These are phyloP conservation scores for Halisarca cf. caerulea DNA, from an alignment of 37 sponge, comb jelly and placozoan genomes.

Conservation along the genomic window DNA sequence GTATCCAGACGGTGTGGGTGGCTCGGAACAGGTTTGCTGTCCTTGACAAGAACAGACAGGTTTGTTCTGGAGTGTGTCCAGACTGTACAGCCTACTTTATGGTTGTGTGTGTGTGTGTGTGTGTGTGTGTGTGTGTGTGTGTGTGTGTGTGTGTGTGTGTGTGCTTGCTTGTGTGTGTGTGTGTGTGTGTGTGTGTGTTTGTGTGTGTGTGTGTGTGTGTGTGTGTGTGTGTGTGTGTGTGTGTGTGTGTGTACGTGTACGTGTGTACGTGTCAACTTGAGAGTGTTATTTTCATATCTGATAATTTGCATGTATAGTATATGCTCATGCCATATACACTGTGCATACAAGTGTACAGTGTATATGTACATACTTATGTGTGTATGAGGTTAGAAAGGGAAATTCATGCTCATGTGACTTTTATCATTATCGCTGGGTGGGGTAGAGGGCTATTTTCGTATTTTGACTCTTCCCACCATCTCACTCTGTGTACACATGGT, in stretches of 20 bases:
- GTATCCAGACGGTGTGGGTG: constrained; percentile 87
- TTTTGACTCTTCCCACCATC: too few species aligned
- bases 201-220: constrained; percentile 9
- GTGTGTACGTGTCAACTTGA: constrained; percentile 24
- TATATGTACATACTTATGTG: too few species aligned
- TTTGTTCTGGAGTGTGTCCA: constrained; percentile 34
- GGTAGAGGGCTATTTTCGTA: too few species aligned
- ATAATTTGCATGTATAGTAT: not conserved
- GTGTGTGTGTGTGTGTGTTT: constrained; percentile 28
- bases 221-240: constrained; percentile 1
- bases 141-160: constrained; percentile 11
- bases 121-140: not conserved
- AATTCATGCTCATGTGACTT: too few species aligned
- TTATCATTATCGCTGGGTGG: too few species aligned
- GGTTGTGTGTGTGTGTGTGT: not conserved
- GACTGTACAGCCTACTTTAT: not conserved
- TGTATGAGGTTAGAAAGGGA: too few species aligned
- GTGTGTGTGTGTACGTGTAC: not conserved
- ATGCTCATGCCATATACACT: not conserved
- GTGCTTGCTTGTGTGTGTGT: constrained; percentile 21
- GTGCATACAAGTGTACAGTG: too few species aligned
- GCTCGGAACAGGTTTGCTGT: constrained; percentile 95
- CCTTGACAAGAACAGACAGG: constrained; percentile 85
- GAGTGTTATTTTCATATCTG: not conserved
- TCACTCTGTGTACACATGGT: too few species aligned